Evolutionary conservation across 2,888 invertebrate species (phyloP), one percentile per base, ranked within the genome.

Genomic region (Agapetus fuscipes): DNA sequence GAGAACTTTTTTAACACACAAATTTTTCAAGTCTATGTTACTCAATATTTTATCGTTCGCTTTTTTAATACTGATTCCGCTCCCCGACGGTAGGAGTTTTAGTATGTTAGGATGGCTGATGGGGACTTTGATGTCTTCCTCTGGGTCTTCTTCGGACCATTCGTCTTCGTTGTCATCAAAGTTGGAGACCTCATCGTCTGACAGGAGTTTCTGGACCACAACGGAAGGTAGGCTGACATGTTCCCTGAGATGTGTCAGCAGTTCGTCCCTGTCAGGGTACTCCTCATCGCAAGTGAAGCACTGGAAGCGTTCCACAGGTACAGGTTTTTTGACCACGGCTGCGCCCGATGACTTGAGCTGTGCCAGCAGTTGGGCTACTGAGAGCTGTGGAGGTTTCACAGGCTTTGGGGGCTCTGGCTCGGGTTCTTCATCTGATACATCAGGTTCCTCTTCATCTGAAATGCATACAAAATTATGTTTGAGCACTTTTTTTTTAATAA

Each of bases 141-240:
- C 30, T 9, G 11, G 61, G 25, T 68, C 68, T 26, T 67, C 66
- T 39, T 68, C 69, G 1, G 65, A 61, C 65, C 65, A 68, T 49
- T 64, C 66, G 53, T 67, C 66, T 17, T 41, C 38, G 17, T 49
- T 39, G 7, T 49, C 45, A 9, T 47, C 45, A 5, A 54, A 57
- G 28, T 52, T 53, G 41, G n/a, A n/a, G n/a, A 64, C 62, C 62
- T 74, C 61, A 57, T 64, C 20, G 68, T 74, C 60, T 55, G 74
- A 72, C 47, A 68, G 67, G 55, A 70, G 62, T 52, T 62, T 66
- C 50, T 65, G 60, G 46, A 75, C 49, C 29, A 65, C 55, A 39
- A 76, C 59, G 58, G 5, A 31, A 30, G 76, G 76, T 51, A 73
- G 62, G 5, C 67, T 69, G 30, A 76, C 70, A 62, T 76, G 76